phyloP scores from a whole-genome alignment of 2,797 vertebrate genomes.

The Typhlichthys eigenmanni region DNA sequence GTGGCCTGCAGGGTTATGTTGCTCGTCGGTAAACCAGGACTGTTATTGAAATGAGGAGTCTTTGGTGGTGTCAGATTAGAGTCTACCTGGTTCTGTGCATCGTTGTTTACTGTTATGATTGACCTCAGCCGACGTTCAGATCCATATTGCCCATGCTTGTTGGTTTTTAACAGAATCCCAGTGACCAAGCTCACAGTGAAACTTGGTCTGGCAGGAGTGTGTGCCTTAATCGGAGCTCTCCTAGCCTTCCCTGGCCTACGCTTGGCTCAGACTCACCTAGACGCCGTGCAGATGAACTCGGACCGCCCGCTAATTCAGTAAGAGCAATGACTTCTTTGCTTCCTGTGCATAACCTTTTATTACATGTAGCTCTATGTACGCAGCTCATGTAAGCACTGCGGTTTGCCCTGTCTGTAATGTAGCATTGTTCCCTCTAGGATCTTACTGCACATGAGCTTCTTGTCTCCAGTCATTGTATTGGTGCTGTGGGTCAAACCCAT shows the following conservation, averaged over 20 bases:
- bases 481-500: conserved; percentile 92
- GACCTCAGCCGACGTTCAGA: neutral
- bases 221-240: conserved; percentile 87
- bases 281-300: conserved; percentile 83
- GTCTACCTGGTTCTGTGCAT: too few species aligned
- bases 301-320: conserved; percentile 86
- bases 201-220: conserved; percentile 82
- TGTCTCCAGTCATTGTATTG: conserved; percentile 86
- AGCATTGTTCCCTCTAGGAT: conserved; percentile 69
- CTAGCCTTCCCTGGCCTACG: conserved; percentile 93
- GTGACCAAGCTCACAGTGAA: conserved; percentile 85
- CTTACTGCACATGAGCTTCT: conserved; percentile 87
- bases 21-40: too few species aligned
- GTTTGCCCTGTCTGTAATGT: neutral
- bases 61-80: too few species aligned
- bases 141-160: neutral
- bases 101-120: neutral
- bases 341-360: too few species aligned
- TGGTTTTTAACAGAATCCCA: conserved; percentile 78
- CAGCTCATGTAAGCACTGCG: neutral
- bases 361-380: too few species aligned
- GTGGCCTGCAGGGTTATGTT: too few species aligned
- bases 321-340: conserved; percentile 16
- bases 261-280: conserved; percentile 92
- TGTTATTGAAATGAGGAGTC: too few species aligned